Conservation (phyloP, 2,113 vertebrate species). For the Pica pica region DNA sequence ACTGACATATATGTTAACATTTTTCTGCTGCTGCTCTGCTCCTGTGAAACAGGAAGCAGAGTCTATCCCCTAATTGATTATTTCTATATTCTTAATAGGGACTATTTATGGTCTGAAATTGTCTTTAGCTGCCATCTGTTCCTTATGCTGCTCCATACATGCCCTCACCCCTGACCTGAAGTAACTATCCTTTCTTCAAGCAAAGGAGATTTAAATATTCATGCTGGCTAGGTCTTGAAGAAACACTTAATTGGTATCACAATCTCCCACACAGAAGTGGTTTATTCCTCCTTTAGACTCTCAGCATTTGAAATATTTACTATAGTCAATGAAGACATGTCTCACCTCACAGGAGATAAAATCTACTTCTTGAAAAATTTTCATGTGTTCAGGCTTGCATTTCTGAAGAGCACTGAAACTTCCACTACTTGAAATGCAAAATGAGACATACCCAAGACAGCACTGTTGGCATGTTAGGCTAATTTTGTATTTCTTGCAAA, state of each 20-base stretch:
- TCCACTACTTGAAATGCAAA: neutral
- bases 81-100: conserved; percentile 13
- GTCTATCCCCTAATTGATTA: neutral
- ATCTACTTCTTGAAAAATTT: neutral
- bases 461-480: neutral
- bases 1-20: neutral
- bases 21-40: neutral
- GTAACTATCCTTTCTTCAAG: conserved; percentile 38
- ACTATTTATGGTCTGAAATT: conserved; percentile 17
- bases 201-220: conserved; percentile 55
- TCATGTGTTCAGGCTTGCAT: neutral
- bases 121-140: conserved; percentile 40
- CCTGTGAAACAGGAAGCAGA: neutral
- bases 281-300: neutral
- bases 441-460: neutral
- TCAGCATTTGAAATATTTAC: conserved; percentile 31
- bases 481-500: neutral
- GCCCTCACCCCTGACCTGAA: conserved; percentile 21
- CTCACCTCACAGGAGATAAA: neutral
- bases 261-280: neutral
- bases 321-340: neutral
- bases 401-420: neutral
- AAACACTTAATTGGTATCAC: conserved; percentile 43
- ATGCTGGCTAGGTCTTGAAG: conserved; percentile 13
- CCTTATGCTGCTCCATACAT: conserved; percentile 16